Evolutionary conservation across 35 echinoderm and acorn worm genomes (phyloP).

Genomic region (Hemicentrotus pulcherrimus): DNA sequence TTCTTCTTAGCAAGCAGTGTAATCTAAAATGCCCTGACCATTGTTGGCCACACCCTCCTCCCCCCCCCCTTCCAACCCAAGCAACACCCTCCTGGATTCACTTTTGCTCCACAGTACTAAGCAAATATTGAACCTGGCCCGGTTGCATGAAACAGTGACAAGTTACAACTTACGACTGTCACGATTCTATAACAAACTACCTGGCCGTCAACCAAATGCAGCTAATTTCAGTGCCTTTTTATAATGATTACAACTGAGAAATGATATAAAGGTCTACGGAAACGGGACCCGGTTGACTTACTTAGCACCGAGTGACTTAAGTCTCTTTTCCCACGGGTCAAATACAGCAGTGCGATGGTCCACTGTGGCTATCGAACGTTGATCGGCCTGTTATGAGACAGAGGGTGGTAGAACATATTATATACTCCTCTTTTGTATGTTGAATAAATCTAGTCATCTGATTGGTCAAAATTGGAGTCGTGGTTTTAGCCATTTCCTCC

Average conservation of each 20-base stretch:
- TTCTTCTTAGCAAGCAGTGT: too few species aligned
- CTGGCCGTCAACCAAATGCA: too few species aligned
- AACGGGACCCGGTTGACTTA: conserved; percentile 31
- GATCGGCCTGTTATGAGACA: conserved; percentile 67
- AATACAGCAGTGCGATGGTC: conserved; percentile 70
- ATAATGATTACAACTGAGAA: too few species aligned
- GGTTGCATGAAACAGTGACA: not conserved
- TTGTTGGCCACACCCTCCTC: too few species aligned
- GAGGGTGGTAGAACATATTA: not conserved
- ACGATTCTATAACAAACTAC: too few species aligned
- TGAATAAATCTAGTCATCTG: too few species aligned
- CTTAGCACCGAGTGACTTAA: conserved; percentile 61
- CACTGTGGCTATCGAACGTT: conserved; percentile 43
- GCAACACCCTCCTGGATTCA: too few species aligned
- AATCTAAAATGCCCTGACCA: too few species aligned
- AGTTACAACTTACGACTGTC: not conserved
- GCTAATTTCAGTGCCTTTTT: not conserved
- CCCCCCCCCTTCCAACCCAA: too few species aligned
- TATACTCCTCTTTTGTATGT: too few species aligned
- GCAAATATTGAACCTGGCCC: not conserved
- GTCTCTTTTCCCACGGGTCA: conserved; percentile 68
- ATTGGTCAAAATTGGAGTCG: too few species aligned
- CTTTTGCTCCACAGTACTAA: not conserved
- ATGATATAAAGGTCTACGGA: not conserved
- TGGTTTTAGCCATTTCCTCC: too few species aligned